A percentile compares a stretch with the other conserved stretches of the same genome.
These are phyloP conservation scores for Drosophila macrothrix DNA, from an alignment of 2,888 invertebrate species.

Conservation along the genomic window DNA sequence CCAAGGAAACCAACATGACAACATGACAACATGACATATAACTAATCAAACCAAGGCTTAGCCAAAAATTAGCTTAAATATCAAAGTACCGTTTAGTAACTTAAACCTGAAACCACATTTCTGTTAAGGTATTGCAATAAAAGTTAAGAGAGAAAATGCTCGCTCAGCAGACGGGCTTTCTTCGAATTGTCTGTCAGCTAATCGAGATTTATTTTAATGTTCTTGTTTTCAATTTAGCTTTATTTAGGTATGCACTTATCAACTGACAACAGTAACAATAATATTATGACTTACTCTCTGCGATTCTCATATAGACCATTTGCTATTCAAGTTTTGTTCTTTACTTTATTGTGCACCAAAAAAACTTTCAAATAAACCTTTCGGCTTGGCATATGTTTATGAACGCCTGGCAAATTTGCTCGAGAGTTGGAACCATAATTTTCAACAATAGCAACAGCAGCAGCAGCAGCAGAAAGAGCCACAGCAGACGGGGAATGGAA, in stretches of 20 bases:
- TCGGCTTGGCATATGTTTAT: conserved; percentile 66
- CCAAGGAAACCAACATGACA: background rate
- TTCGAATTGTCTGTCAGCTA: background rate
- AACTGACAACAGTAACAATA: background rate
- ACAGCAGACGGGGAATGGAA: conserved; percentile 3
- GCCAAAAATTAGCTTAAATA: background rate
- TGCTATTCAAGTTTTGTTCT: conserved; percentile 9
- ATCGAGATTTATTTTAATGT: background rate
- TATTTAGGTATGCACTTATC: background rate
- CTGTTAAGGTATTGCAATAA: background rate
- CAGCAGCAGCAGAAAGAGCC: background rate
- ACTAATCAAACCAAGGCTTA: background rate
- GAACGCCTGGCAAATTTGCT: conserved; percentile 56
- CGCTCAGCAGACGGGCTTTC: background rate
- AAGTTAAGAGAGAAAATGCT: background rate
- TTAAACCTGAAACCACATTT: background rate
- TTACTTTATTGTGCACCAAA: conserved; percentile 21
- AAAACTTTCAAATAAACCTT: conserved; percentile 41
- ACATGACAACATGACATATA: background rate
- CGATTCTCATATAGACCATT: conserved; percentile 2
- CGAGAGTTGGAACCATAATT: conserved; percentile 57
- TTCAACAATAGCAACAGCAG: conserved; percentile 56
- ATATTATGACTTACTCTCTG: background rate
- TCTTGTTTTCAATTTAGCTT: background rate
- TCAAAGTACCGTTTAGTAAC: background rate